A percentile compares a stretch with the other conserved stretches of the same genome.
Conservation (phyloP, 2,113 vertebrate genomes). For the Uria lomvia region DNA sequence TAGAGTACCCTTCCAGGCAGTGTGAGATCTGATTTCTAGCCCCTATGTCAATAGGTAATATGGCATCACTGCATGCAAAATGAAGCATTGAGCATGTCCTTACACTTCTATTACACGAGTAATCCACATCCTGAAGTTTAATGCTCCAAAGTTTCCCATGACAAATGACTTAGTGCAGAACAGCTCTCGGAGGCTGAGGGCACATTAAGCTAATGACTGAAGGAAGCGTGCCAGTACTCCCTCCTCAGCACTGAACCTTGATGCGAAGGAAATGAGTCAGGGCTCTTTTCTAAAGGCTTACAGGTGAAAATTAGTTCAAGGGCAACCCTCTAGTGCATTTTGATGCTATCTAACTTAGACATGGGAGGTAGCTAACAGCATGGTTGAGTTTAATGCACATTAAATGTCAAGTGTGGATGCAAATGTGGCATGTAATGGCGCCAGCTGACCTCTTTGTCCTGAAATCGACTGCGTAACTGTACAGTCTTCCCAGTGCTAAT, state of each 20-base stretch:
- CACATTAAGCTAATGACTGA: not conserved
- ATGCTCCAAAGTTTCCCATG: not conserved
- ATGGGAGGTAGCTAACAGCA: not conserved
- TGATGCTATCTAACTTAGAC: accelerated
- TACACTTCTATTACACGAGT: not conserved
- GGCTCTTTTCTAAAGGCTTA: not conserved
- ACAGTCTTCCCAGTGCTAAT: not conserved
- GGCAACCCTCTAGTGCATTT: not conserved
- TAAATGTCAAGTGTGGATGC: not conserved
- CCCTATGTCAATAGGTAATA: not conserved
- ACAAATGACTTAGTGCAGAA: not conserved
- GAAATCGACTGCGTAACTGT: accelerated
- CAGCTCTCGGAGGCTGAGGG: not conserved
- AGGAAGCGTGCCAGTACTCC: not conserved
- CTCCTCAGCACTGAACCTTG: not conserved
- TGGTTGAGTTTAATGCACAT: not conserved
- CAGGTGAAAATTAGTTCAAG: not conserved
- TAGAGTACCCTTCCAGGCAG: not conserved
- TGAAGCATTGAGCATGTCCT: not conserved
- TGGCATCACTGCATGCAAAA: not conserved
- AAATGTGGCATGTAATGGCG: not conserved
- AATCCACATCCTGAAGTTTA: not conserved
- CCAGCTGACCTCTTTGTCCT: not conserved
- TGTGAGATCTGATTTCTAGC: not conserved
- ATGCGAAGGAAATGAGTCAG: not conserved